phyloP scores from a whole-genome alignment of 2,113 vertebrate genomes.

The Prolemur simus region DNA sequence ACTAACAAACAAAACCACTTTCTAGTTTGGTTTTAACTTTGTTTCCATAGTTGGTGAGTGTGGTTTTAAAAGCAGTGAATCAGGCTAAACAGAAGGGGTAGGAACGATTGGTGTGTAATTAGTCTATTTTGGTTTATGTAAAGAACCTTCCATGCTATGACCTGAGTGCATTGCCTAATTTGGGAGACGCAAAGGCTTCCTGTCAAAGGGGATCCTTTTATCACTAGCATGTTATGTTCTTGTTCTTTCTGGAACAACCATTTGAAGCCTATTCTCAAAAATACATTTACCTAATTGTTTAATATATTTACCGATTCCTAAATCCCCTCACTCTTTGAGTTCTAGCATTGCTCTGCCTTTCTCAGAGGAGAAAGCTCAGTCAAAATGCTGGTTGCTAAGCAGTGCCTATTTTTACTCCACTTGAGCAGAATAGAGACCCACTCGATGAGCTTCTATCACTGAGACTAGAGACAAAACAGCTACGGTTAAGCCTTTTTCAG shows the following conservation, averaged over 20 bases:
- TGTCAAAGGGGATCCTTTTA: conserved; percentile 32
- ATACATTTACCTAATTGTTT: conserved; percentile 62
- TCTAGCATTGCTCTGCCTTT: conserved; percentile 17
- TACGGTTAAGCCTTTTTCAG: background rate
- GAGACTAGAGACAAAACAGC: background rate
- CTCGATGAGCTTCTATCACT: background rate
- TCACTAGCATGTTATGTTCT: background rate
- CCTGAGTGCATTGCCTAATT: background rate
- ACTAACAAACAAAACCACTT: background rate
- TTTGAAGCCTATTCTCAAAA: conserved; percentile 56
- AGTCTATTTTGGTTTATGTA: background rate
- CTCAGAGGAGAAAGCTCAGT: conserved; percentile 29
- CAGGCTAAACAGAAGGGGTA: background rate
- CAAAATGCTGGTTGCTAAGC: conserved; percentile 70
- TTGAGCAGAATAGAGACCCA: conserved; percentile 51
- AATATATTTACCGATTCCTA: conserved; percentile 47
- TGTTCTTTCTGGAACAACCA: conserved; percentile 24
- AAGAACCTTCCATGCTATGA: background rate
- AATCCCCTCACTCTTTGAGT: conserved; percentile 31
- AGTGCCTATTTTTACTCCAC: conserved; percentile 72
- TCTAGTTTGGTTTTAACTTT: background rate
- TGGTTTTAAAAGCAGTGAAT: background rate
- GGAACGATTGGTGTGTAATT: background rate
- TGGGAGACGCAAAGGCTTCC: conserved; percentile 39
- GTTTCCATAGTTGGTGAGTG: background rate